Base-by-base conservation (phyloP, 2,113 vertebrate genomes). In the Nerophis lumbriciformis region DNA sequence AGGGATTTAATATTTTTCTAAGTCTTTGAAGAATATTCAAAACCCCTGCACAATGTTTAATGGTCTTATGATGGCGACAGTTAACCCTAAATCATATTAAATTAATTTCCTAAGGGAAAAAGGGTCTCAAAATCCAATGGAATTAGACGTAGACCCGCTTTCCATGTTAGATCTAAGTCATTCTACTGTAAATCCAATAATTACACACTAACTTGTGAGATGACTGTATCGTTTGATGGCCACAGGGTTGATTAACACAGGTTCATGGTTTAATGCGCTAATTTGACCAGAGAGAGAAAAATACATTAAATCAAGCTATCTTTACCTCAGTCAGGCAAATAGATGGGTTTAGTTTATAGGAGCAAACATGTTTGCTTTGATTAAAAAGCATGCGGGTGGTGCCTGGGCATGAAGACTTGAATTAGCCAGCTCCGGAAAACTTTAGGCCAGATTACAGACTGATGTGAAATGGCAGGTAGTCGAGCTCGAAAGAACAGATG, bases 401-500 rank as follows among this genome's bases (percentile, higher is more conserved):
- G 70, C 68, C 65, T 1, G 38, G 69, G 56, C 72, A 72, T 19
- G 57, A 53, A 61, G 63, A 50, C 63, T 61, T 39, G 59, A 64
- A 81, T 78, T 77, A 78, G 78, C 83, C 71, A 51, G 72, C 75
- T 72, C 82, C 72, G 80, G 77, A 84, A 71, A 64, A 39, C 8
- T 71, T 73, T 69, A 76, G 66, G 37, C 65, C 71, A 87, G 84
- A 90, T 89, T 87, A 90, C 68, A 91, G 88, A 84, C 83, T 65
- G 65, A 82, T 75, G 76, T 45, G 57, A 75, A 78, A 76, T 64
- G 81, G 61, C 80, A 71, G 76, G 69, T 69, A 75, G 71, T 72
- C 55, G 73, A 72, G 76, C 65, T 70, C 57, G 77, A 69, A 70
- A 77, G 83, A 89, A 89, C 90, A 89, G 88, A 87, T 91, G 90